Evolutionary conservation across 2,113 vertebrate species (phyloP), one percentile per base, ranked within the genome.

Genomic region (Hippocampus zosterae): DNA sequence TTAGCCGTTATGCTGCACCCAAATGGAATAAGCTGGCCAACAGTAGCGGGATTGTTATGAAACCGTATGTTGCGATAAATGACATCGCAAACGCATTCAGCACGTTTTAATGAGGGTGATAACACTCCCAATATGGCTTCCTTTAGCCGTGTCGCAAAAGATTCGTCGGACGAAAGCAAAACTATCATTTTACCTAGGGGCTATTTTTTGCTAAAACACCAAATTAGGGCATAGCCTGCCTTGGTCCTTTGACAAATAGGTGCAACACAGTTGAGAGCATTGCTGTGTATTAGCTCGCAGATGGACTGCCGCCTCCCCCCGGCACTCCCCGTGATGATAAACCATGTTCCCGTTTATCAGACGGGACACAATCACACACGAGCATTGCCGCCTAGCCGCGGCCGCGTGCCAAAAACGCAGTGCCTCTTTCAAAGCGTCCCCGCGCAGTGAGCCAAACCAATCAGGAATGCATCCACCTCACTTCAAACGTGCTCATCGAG

Each of bases 281-380:
- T 87, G 84, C 84, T 81, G 81, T 84, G 82, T 85, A 84, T 89
- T 87, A 86, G 79, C 80, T 78, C 63, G 78, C 87, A 89, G 87
- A 87, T 84, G 86, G 87, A 82, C 73, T 33, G 44, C 72, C 82
- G 62, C 37, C 74, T 73, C 85, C 86, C 84, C 85, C 70, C 37
- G 82, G 75, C 80, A 83, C 75, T 81, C 68, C 23, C 76, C 78
- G 72, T 87, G 87, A 87, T 86, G 82, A 87, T 88, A 84, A 89
- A 80, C 87, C 88, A 88, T 89, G 87, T 85, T 85, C 55, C 78
- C 75, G 82, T 80, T 88, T 81, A 90, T 88, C 83, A 77, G 79
- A 86, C 79, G 77, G 83, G 86, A 87, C 84, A 82, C 74, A 77
- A 76, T 85, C 84, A 77, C 41, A 46, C 63, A 46, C 23, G 27